Percentiles rank a stretch among this genome's conserved stretches.
Evolutionary conservation across 2,888 invertebrate genomes (phyloP).

Genomic region (Magallana nippona): DNA sequence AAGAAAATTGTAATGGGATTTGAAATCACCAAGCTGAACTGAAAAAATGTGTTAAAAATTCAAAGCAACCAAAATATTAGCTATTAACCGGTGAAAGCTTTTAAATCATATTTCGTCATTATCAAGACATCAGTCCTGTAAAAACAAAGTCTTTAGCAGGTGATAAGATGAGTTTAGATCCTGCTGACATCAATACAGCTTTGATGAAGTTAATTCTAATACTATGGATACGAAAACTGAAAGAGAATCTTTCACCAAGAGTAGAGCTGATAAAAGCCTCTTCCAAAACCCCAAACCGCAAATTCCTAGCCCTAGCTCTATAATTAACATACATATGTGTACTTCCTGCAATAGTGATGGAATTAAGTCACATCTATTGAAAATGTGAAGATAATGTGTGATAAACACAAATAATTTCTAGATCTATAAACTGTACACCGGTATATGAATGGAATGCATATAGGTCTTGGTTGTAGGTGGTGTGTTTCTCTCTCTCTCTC

Average conservation of each 20-base stretch:
- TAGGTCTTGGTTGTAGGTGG: too few relatives aligned
- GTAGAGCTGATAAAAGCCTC: not conserved
- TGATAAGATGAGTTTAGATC: slow-evolving; percentile 12
- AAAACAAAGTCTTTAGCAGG: slow-evolving; percentile 12
- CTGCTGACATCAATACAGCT: slow-evolving; percentile 17
- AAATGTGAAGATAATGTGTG: too few relatives aligned
- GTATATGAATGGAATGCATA: too few relatives aligned
- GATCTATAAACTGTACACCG: too few relatives aligned
- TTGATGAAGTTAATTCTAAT: slow-evolving; percentile 30
- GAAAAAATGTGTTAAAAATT: not conserved
- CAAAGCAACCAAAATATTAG: slow-evolving; percentile 11
- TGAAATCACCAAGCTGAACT: not conserved
- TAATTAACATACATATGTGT: slow-evolving; percentile 6
- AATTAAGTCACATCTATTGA: too few relatives aligned
- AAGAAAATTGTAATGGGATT: too few relatives aligned
- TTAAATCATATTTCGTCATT: slow-evolving; percentile 27
- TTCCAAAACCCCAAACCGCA: not conserved
- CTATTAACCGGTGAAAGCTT: slow-evolving; percentile 1
- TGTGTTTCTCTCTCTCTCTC: not conserved
- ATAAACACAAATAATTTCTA: too few relatives aligned
- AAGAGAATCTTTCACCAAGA: not conserved
- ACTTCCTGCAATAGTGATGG: not conserved
- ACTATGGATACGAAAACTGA: not conserved
- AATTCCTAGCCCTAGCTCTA: not conserved
- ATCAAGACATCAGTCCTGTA: not conserved